These are phyloP conservation scores for Neosilurus mollespiculum DNA, from an alignment of 2,797 vertebrate genomes.

Conservation along the genomic window DNA sequence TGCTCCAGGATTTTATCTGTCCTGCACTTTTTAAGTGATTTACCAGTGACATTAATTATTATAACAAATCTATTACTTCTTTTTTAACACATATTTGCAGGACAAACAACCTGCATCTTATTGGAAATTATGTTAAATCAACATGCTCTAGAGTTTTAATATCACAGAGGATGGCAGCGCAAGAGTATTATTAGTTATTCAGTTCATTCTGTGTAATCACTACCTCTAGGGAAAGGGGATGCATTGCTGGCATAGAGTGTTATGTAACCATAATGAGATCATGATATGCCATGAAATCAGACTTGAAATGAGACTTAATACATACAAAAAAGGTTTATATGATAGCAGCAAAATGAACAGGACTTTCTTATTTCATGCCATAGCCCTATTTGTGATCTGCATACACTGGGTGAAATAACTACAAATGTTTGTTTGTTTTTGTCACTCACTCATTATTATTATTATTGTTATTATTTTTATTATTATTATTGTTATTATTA, in stretches of 20 bases:
- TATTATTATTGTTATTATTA: neutral
- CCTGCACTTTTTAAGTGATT: neutral
- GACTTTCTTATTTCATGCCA: neutral
- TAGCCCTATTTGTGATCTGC: neutral
- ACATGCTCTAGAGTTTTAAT: neutral
- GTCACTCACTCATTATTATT: neutral
- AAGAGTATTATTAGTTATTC: neutral
- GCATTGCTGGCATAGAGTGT: neutral
- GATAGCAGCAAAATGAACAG: too few species aligned
- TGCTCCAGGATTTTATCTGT: neutral
- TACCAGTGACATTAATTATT: neutral
- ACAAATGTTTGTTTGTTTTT: neutral
- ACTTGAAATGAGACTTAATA: neutral
- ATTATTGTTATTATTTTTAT: neutral
- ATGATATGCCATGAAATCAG: neutral
- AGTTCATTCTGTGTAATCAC: neutral
- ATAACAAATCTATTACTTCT: neutral
- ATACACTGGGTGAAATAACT: neutral
- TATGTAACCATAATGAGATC: neutral
- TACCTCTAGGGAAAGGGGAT: neutral
- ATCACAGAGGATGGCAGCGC: neutral
- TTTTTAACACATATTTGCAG: neutral
- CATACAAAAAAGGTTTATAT: neutral
- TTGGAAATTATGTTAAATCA: neutral
- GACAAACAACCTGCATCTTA: neutral